Conservation (phyloP, 1,140 invertebrate genomes). For the Bilobella aurantiaca region DNA sequence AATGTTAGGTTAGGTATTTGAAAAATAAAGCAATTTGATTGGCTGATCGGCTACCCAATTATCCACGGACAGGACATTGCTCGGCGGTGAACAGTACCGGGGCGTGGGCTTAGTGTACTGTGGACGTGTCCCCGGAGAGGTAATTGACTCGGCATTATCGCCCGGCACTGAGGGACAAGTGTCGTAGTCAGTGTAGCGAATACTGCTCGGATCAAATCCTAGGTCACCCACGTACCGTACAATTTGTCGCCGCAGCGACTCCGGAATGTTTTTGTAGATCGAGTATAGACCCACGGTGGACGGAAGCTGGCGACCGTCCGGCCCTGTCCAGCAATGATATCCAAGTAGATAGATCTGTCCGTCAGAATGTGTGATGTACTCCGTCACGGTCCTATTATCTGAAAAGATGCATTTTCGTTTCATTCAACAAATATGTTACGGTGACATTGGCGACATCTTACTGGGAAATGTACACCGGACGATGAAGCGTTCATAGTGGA, state of each 20-base stretch:
- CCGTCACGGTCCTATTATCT: neutral
- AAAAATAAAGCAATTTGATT: no score
- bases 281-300: neutral
- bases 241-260: neutral
- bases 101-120: neutral
- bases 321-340: neutral
- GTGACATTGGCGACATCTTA: neutral
- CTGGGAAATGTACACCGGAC: neutral
- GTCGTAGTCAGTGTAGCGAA: neutral
- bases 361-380: neutral
- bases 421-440: neutral
- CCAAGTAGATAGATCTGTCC: neutral
- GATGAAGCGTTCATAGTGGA: neutral
- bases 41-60: neutral
- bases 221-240: neutral
- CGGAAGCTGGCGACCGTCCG: neutral
- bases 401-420: neutral
- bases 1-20: no score
- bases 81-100: neutral
- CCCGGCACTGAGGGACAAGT: neutral
- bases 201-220: neutral
- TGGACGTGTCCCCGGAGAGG: neutral
- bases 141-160: neutral
- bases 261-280: neutral
- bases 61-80: neutral